Base-by-base conservation (phyloP, 2,797 vertebrate genomes). In the Brachyrhaphis roseni region DNA sequence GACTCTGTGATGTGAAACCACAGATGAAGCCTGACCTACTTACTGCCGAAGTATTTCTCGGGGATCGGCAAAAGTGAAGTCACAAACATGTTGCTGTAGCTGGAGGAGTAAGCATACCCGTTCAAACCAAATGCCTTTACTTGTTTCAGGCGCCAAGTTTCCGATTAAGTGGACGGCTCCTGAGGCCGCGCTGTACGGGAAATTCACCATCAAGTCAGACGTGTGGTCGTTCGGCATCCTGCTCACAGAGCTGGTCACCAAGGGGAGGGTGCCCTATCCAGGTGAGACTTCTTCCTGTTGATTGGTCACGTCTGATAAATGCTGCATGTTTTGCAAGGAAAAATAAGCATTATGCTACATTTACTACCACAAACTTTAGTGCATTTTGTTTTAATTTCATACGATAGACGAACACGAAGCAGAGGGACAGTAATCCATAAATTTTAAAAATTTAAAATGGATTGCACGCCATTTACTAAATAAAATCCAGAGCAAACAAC, bases 181-280 rank as follows among this genome's bases (percentile, higher is more conserved):
- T 0, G 98, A 99, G 92, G 98, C 98, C 0, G 98, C 98, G 0
- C 95, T 99, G 34, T 99, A 99, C 0, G 98, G 98, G 81, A 97
- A 98, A 91, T 99, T 99, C 96, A 99, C 98, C 84, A 99, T 99
- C 94, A 99, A 99, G 93, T 99, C 98, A 0, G 98, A 99, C 1
- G 98, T 99, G 82, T 99, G 98, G 98, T 99, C 98, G 47, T 99
- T 99, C 76, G 98, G 98, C 82, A 99, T 99, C 93, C 96, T 99
- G 88, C 97, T 99, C 89, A 99, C 98, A 75, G 98, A 99, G 93
- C 96, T 99, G 93, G 98, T 99, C 88, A 99, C 98, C 82, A 99
- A 99, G 96, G 98, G 98, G 84, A 96, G 98, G 94, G 98, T 99
- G 86, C 98, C 98, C 26, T 99, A 99, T 90, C 98, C 98, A 96